Evolutionary conservation across 53 echinoderm and acorn worm genomes (phyloP).

Genomic region (Mesocentrotus franciscanus): DNA sequence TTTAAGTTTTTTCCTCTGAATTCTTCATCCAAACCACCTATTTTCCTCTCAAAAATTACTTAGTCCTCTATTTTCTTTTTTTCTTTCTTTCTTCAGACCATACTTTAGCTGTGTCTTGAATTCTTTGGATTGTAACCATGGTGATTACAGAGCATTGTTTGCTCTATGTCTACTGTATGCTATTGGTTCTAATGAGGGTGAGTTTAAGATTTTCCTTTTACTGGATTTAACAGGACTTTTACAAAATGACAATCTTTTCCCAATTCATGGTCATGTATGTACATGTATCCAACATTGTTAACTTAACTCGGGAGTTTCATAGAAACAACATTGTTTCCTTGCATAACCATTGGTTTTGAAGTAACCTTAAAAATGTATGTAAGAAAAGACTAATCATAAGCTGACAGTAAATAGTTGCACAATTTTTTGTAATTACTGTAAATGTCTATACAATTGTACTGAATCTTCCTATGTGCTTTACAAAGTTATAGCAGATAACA

Average conservation of each 20-base stretch:
- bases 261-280: too few species aligned
- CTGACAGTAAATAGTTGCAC: too few species aligned
- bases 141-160: slow-evolving; percentile 90
- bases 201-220: background rate
- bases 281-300: too few species aligned
- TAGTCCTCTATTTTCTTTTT: background rate
- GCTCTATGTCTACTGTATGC: slow-evolving; percentile 93
- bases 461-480: too few species aligned
- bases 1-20: background rate
- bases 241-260: background rate
- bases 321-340: too few species aligned
- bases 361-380: too few species aligned
- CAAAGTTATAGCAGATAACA: too few species aligned
- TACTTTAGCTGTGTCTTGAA: slow-evolving; percentile 85
- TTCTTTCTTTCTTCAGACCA: slow-evolving; percentile 73
- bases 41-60: background rate
- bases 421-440: too few species aligned
- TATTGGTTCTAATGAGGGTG: slow-evolving; percentile 89
- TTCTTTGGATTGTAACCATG: slow-evolving; percentile 80
- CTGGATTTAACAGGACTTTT: background rate
- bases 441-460: too few species aligned
- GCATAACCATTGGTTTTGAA: too few species aligned
- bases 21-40: background rate
- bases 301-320: too few species aligned
- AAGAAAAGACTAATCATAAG: too few species aligned